Evolutionary conservation across 2,888 invertebrate genomes (phyloP), one percentile per base, ranked within the genome.

Genomic region (Drosophila mimica): DNA sequence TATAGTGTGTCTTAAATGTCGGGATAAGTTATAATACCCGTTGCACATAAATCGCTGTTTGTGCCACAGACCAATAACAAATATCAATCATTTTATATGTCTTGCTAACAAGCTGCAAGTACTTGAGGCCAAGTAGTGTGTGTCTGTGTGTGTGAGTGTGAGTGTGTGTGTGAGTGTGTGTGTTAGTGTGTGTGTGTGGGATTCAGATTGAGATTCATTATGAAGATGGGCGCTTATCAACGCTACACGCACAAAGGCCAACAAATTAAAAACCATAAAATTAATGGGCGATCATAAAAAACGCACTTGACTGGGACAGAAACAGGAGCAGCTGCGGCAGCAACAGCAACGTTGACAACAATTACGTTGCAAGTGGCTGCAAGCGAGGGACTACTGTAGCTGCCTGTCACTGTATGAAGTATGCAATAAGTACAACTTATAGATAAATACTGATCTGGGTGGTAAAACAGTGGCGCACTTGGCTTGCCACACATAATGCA

Each of bases 281-380:
- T 88, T 89, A 85, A 89, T 89, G 90, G 82, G 90, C 64, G 86
- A 61, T 77, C 85, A 78, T 85, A 89, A 85, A 85, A 85, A 85
- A 81, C 70, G 86, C 71, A 82, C 90, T 85, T 85, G 86, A 85
- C 65, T 65, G 74, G 70, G 76, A 81, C 70, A 63, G 60, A 17
- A 40, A 38, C 36, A 49, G 49, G 53, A 40, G 31, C 62, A 64
- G 54, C 51, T 28, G 36, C 62, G 58, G 7, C 20, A 46, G 13
- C 54, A 36, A 34, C 62, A 66, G 60, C 63, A 25, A 49, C 46
- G 57, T 34, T 62, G 76, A 64, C 71, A 74, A 59, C 65, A 64
- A 57, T 61, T 63, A 40, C 48, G 54, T 17, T 57, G 67, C 34
- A 67, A 63, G 73, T 56, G 72, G 36, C 52, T 52, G 38, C 33